Base-by-base conservation (phyloP, 2,113 vertebrate genomes). In the Pangasianodon hypophthalmus region DNA sequence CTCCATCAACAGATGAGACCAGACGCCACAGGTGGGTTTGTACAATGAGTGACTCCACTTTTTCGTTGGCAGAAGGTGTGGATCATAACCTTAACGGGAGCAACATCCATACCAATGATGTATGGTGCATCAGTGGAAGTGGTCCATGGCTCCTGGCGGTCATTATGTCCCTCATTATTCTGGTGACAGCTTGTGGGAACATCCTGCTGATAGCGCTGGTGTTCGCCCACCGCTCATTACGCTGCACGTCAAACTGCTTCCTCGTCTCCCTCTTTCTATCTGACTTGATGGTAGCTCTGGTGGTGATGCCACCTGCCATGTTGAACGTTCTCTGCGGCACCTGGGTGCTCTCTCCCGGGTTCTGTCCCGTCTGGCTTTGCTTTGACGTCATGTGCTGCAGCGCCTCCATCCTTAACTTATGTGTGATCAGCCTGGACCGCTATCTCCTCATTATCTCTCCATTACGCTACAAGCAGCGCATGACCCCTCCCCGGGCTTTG, bases 321-420 rank as follows among this genome's bases (percentile, higher is more conserved):
- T 96, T 99, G 82, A 99, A 99, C 26, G 96, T 97, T 87, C 95
- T 99, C 75, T 98, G 97, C 0, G 98, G 98, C 9, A 96, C 94
- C 92, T 99, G 98, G 98, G 97, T 98, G 94, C 95, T 99, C 91
- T 96, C 94, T 91, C 95, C 95, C 0, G 94, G 95, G 79, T 97
- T 99, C 91, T 99, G 98, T 93, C 97, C 96, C 0, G 95, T 99
- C 88, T 99, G 98, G 98, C 96, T 96, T 83, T 97, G 98, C 95
- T 99, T 99, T 0, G 98, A 99, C 0, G 97, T 99, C 91, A 99
- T 99, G 98, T 99, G 98, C 96, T 99, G 98, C 94, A 99, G 98
- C 2, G 98, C 98, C 8, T 99, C 98, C 94, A 99, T 99, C 93
- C 97, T 99, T 90, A 99, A 99, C 96, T 96, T 99, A 77, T 98